Percentiles rank a stretch among this genome's conserved stretches.
phyloP scores from a whole-genome alignment of 2,113 vertebrate genomes.

The Amphilophus citrinellus region DNA sequence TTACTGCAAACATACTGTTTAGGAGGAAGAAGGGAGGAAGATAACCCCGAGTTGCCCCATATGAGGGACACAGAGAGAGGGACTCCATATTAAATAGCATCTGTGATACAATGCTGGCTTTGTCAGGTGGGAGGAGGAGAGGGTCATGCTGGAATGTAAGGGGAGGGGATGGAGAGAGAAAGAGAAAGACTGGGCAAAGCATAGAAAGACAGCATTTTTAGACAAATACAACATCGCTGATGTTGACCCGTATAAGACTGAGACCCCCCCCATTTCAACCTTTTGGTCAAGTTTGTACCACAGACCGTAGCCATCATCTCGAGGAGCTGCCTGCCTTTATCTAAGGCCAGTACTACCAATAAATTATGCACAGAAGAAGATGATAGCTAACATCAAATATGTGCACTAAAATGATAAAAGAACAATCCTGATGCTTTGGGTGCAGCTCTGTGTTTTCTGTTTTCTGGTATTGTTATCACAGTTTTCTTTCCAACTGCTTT shows the following conservation, averaged over 20 bases:
- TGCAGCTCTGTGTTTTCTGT: neutral
- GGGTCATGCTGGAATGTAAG: constrained; percentile 71
- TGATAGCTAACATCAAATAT: neutral
- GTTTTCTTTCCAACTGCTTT: no score
- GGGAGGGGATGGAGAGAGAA: constrained; percentile 58
- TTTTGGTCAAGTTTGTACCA: neutral
- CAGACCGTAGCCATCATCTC: neutral
- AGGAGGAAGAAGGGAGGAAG: constrained; percentile 4
- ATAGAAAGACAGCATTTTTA: neutral
- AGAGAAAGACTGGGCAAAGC: neutral
- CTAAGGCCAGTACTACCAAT: neutral
- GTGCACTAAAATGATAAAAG: neutral
- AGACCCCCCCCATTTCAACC: neutral
- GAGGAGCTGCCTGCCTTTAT: neutral
- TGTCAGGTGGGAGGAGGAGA: constrained; percentile 80
- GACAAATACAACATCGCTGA: neutral
- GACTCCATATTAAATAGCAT: constrained; percentile 76
- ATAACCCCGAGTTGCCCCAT: constrained; percentile 40
- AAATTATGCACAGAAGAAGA: neutral
- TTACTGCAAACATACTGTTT: neutral
- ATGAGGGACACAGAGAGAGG: constrained; percentile 51
- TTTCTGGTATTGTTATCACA: neutral
- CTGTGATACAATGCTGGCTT: constrained; percentile 77
- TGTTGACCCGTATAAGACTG: neutral
- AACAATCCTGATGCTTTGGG: neutral